These are phyloP conservation scores for Microtus ochrogaster DNA, from an alignment of 2,113 vertebrate genomes.

Conservation along the genomic window DNA sequence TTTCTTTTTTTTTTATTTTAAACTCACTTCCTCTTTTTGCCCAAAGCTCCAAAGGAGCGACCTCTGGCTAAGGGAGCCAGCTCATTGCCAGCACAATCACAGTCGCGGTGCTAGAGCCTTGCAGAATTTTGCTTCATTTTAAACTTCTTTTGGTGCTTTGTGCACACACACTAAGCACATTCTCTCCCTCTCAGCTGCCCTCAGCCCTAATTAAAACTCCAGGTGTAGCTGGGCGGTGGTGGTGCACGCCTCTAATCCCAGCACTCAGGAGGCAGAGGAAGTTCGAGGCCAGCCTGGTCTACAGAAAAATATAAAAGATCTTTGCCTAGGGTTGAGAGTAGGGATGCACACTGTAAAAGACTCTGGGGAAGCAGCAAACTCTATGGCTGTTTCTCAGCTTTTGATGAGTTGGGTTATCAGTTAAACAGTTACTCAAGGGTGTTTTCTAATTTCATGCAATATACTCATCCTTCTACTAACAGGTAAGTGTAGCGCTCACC, in stretches of 20 bases:
- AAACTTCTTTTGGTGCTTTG: not conserved
- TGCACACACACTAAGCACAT: not conserved
- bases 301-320: not conserved
- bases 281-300: too few species aligned
- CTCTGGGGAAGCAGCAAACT: not conserved
- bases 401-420: not conserved
- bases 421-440: not conserved
- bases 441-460: not conserved
- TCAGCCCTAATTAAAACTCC: not conserved
- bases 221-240: not conserved
- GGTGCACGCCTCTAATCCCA: too few species aligned
- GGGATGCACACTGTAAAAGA: not conserved
- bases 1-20: not conserved
- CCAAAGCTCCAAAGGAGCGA: not conserved
- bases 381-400: conserved; percentile 3
- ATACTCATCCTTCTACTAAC: not conserved
- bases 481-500: not conserved
- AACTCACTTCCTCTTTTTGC: conserved; percentile 59
- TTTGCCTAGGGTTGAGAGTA: conserved; percentile 3
- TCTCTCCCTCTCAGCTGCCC: not conserved
- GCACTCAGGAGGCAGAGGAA: too few species aligned
- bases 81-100: not conserved
- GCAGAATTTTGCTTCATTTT: not conserved
- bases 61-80: not conserved
- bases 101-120: not conserved